Evolutionary conservation across 2,797 vertebrate genomes (phyloP).

Genomic region (Protonibea diacanthus): DNA sequence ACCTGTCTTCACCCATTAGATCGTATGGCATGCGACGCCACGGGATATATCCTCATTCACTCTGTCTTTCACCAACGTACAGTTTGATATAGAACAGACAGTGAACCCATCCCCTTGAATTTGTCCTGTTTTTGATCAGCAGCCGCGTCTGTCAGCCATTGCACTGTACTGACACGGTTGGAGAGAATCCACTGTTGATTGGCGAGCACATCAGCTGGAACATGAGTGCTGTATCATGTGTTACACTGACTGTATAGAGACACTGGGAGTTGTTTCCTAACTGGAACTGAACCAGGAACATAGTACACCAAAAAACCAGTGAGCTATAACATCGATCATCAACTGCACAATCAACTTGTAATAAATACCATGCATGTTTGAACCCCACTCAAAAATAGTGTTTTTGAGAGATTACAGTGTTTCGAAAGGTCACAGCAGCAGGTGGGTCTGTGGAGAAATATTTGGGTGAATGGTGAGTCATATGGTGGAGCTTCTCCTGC

Average conservation of each 20-base stretch:
- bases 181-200: background rate
- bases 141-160: background rate
- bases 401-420: slow-evolving; percentile 1
- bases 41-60: slow-evolving; percentile 31
- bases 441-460: slow-evolving; percentile 42
- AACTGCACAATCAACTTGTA: background rate
- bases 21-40: slow-evolving; percentile 13
- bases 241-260: background rate
- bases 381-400: slow-evolving; percentile 4
- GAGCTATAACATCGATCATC: too few relatives aligned
- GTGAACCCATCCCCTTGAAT: slow-evolving; percentile 25
- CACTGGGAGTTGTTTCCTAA: background rate
- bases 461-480: slow-evolving; percentile 56
- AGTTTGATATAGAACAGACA: slow-evolving; percentile 15
- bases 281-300: background rate
- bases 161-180: background rate
- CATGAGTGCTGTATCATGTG: background rate
- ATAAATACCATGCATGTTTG: background rate
- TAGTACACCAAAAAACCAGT: background rate
- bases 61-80: slow-evolving; percentile 45
- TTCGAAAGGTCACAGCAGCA: slow-evolving; percentile 27
- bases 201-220: background rate
- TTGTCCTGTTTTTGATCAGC: slow-evolving; percentile 31
- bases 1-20: slow-evolving; percentile 64
- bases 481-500: slow-evolving; percentile 23